These are phyloP conservation scores for Drosophila koepferae DNA, from an alignment of 2,888 invertebrate species.

Conservation along the genomic window DNA sequence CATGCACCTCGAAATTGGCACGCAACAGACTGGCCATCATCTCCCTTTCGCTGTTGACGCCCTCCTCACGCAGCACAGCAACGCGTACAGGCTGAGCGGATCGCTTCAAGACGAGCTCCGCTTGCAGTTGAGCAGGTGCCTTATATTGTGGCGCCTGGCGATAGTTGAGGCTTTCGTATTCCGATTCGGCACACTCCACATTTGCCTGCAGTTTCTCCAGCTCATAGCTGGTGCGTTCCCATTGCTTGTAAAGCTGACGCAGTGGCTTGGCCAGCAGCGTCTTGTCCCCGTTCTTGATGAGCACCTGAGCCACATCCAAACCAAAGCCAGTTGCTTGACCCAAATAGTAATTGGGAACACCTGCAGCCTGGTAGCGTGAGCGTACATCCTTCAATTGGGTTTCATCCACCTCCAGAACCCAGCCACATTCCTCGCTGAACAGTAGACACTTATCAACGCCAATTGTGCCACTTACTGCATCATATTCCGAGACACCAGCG, in stretches of 20 bases:
- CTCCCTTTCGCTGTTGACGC: conserved; percentile 96
- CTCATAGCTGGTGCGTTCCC: conserved; percentile 98
- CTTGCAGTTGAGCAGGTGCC: conserved; percentile 87
- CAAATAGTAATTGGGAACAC: conserved; percentile 88
- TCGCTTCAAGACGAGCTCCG: conserved; percentile 84
- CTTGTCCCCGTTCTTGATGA: conserved; percentile 57
- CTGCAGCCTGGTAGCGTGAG: conserved; percentile 86
- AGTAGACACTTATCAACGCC: conserved; percentile 88
- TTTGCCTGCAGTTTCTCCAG: conserved; percentile 95
- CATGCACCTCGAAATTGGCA: conserved; percentile 96
- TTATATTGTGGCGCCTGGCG: conserved; percentile 91
- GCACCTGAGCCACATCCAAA: conserved; percentile 85
- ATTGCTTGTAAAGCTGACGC: conserved; percentile 90
- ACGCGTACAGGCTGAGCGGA: conserved; percentile 87
- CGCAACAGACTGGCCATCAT: conserved; percentile 96
- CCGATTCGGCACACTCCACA: conserved; percentile 91
- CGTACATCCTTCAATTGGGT: conserved; percentile 87
- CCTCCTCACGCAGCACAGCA: conserved; percentile 98
- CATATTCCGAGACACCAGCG: conserved; percentile 55
- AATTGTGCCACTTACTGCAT: conserved; percentile 67
- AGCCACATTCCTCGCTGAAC: conserved; percentile 94
- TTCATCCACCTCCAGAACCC: conserved; percentile 91
- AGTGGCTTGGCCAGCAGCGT: conserved; percentile 88
- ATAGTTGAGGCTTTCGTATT: conserved; percentile 89
- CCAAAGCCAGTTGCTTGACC: conserved; percentile 90